Evolutionary conservation across 2,888 invertebrate species (phyloP), one percentile per base, ranked within the genome.

Genomic region (Hirtodrosophila confusa): DNA sequence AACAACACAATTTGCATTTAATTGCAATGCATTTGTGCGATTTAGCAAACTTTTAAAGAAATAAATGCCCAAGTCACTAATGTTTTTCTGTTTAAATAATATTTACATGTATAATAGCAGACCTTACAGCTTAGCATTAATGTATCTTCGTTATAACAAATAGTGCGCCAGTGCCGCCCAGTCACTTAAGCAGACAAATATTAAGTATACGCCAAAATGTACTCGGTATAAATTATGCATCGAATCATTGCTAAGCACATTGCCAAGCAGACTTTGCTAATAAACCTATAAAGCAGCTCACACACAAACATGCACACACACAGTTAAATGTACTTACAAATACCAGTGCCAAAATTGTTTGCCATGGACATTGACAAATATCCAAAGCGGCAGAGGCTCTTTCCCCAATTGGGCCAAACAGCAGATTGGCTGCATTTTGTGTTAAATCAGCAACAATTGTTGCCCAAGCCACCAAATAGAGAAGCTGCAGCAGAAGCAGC

Each of bases 381-480:
- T 75, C 67, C 79, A 79, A 75, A 66, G 67, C 61, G 58, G 61
- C 69, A 72, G 53, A 33, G n/a, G 17, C 10, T 27, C 43, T 9
- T 27, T 23, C 40, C 60, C 48, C 41, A 40, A 23, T 61, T 27
- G 49, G 33, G 23, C 44, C 48, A 48, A 56, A 39, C 40, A 61
- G 57, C 55, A 70, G 73, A 86, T 80, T 80, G 84, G 74, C 86
- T 86, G 86, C 69, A 76, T 74, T 80, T 80, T 86, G 65, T 83
- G 86, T 83, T 83, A 74, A 80, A 70, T 80, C 84, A 86, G 80
- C 80, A 80, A 80, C 80, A 86, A 86, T 80, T 86, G 86, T 80
- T 79, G 68, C 60, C 68, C 61, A 67, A 69, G 67, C 75, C 68
- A 48, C 57, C 47, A 53, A 61, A 67, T 61, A 37, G 45, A 60